A percentile compares a stretch with the other conserved stretches of the same genome.
Evolutionary conservation across 2,888 invertebrate genomes (phyloP).

Genomic region (Germaria angustata): DNA sequence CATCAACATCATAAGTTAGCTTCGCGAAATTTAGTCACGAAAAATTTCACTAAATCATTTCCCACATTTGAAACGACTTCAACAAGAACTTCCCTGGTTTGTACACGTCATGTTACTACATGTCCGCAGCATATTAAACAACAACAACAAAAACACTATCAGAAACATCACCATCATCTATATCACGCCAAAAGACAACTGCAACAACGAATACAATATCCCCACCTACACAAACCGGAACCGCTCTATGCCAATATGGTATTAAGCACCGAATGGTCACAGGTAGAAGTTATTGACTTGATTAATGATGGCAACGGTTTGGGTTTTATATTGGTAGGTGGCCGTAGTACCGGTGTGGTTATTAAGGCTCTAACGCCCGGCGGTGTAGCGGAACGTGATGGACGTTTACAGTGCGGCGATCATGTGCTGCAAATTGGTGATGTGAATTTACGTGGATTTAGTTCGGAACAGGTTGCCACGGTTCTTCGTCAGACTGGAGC

Average conservation of each 20-base stretch:
- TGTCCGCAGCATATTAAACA: constrained; percentile 52
- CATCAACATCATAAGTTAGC: constrained; percentile 14
- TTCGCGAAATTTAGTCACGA: constrained; percentile 33
- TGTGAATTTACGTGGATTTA: constrained; percentile 96
- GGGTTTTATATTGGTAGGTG: constrained; percentile 99
- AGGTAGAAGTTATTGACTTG: constrained; percentile 99
- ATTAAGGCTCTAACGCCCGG: constrained; percentile 98
- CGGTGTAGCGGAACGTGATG: constrained; percentile 97
- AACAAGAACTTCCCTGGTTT: constrained; percentile 45
- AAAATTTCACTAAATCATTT: constrained; percentile 56
- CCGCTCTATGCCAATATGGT: constrained; percentile 81
- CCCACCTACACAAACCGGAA: constrained; percentile 14
- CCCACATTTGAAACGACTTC: constrained; percentile 33
- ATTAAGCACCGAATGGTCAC: constrained; percentile 99
- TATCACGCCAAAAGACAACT: constrained; percentile 26
- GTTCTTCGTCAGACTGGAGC: constrained; percentile 86
- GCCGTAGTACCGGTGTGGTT: constrained; percentile 98
- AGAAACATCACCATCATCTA: constrained; percentile 35
- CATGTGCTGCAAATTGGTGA: constrained; percentile 98
- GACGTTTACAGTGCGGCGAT: constrained; percentile 96
- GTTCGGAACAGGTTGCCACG: constrained; percentile 95
- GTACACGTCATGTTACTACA: constrained; percentile 64
- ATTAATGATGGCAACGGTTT: constrained; percentile 98
- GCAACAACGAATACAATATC: constrained; percentile 30
- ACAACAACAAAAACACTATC: constrained; percentile 27